Percentiles rank a stretch among this genome's conserved stretches.
phyloP scores from a whole-genome alignment of 53 echinoderm and acorn worm species.

The Glandiceps talaboti region DNA sequence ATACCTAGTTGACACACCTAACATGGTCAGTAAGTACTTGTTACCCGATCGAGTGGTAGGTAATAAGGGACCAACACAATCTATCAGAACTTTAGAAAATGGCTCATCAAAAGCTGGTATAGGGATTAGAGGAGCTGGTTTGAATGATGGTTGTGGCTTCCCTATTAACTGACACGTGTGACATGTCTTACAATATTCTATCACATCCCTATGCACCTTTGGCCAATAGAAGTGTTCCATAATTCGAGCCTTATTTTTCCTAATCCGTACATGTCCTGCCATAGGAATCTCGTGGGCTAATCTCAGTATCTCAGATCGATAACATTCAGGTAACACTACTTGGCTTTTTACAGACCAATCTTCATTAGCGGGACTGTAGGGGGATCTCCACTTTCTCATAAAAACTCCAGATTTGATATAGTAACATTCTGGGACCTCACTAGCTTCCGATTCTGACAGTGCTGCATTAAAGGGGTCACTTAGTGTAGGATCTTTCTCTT shows the following conservation, averaged over 20 bases:
- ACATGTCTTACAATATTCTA: constrained; percentile 43
- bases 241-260: constrained; percentile 35
- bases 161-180: constrained; percentile 40
- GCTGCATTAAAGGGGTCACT: not conserved
- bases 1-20: constrained; percentile 48
- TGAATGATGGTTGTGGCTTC: constrained; percentile 27
- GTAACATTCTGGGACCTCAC: constrained; percentile 24
- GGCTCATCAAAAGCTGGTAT: constrained; percentile 52
- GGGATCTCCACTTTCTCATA: constrained; percentile 54
- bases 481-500: constrained; percentile 9
- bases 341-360: constrained; percentile 42
- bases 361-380: constrained; percentile 46
- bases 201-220: constrained; percentile 24
- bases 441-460: constrained; percentile 21
- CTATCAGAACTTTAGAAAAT: constrained; percentile 33
- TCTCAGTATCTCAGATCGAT: constrained; percentile 24
- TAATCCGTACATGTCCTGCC: constrained; percentile 38
- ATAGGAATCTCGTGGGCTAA: constrained; percentile 49
- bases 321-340: constrained; percentile 31
- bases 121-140: constrained; percentile 21
- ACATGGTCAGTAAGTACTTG: constrained; percentile 51
- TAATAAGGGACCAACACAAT: constrained; percentile 52
- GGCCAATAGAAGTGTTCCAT: constrained; percentile 48
- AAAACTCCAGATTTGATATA: constrained; percentile 37
- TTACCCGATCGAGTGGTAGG: constrained; percentile 39